Evolutionary conservation across 2,797 vertebrate species (phyloP), one percentile per base, ranked within the genome.

Genomic region (Oreonectes daqikongensis): DNA sequence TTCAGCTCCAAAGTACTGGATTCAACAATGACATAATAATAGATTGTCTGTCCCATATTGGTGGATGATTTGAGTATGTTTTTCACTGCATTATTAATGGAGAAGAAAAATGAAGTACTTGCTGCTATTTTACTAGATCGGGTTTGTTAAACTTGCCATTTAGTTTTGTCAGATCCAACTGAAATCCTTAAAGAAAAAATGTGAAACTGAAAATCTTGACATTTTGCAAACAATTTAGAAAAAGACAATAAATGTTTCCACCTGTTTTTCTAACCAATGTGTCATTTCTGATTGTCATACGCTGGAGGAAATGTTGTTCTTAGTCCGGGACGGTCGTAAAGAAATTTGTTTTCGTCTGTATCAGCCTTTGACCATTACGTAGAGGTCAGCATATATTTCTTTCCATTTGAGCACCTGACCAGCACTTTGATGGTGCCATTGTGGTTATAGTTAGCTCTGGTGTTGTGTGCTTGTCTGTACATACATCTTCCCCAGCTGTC

Each of bases 241-340:
- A 88, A 78, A 85, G 81, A 72, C 70, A 92, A 91, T 92, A 93
- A 92, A 91, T 83, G 63, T 87, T 77, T 82, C 50, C 70, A 75
- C 52, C 24, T 59, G 32, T 82, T 71, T 90, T 90, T 88, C 65
- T 81, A 84, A 69, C 71, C 59, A 78, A 15, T 61, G 48, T 1
- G 42, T 82, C 12, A 68, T 42, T 78, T 79, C 55, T 84, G 2
- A 48, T 7, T 75, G 26, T 71, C 3, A 61, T 63, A 38, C 20
- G n/a, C 44, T 30, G 24, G 61, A 72, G 18, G 57, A 59, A 69
- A 17, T 60, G 28, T 73, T 63, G 17, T 66, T 61, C 18, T 61
- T n/a, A n/a, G 24, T 59, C 24, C 17, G 24, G 24, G 26, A 26
- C 55, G 8, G 10, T 32, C 18, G 4, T 35, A 35, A 61, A 32